Evolutionary conservation across 2,113 vertebrate species (phyloP).

Genomic region (Dasyurus viverrinus): DNA sequence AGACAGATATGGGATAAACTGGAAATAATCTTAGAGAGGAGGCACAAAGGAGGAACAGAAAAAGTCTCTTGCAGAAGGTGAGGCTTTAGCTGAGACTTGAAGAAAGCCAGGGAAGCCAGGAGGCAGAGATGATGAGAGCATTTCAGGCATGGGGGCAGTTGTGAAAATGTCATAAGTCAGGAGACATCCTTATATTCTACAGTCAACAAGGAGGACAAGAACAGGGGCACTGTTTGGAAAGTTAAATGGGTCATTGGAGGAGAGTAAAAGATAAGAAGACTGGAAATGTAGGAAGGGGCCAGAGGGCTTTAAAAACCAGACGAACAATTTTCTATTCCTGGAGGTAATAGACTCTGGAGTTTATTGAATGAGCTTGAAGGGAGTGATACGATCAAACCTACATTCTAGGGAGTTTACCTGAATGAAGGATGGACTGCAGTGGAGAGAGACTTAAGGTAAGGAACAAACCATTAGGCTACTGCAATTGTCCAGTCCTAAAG

Average conservation of each 20-base stretch:
- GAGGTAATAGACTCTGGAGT: not conserved
- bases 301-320: not conserved
- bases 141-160: not conserved
- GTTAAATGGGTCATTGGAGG: too few species aligned
- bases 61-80: not conserved
- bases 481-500: not conserved
- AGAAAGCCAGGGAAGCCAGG: not conserved
- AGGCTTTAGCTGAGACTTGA: not conserved
- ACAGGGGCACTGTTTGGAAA: not conserved
- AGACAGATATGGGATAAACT: not conserved
- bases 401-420: not conserved
- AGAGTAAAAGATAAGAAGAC: not conserved
- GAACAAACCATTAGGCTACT: not conserved
- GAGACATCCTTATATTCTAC: not conserved
- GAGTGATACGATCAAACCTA: not conserved
- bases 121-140: not conserved
- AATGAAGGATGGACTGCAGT: not conserved
- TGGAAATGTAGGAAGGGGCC: not conserved
- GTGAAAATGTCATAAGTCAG: not conserved
- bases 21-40: not conserved
- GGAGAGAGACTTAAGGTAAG: not conserved
- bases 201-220: not conserved
- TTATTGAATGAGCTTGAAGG: not conserved
- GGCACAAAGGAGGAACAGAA: not conserved
- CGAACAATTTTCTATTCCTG: not conserved